Base-by-base conservation (phyloP, 2,888 invertebrate species). In the Leptogaster cylindrica region DNA sequence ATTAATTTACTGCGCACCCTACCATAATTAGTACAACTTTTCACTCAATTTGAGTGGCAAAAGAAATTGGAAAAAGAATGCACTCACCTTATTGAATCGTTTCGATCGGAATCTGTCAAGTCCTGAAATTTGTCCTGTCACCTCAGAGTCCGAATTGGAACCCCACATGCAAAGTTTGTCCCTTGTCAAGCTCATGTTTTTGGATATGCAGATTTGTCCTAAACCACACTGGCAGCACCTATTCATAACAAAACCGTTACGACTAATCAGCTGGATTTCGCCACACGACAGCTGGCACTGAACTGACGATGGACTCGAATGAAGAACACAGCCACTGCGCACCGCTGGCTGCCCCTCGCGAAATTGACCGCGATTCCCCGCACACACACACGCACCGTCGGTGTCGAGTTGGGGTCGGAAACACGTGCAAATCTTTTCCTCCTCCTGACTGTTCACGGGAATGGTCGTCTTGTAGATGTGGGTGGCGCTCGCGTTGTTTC, bases 231-330 rank as follows among this genome's bases (percentile, higher is more conserved):
- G 39, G 46, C 65, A 20, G 44, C 2, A 14, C 25, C 10, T 25
- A 50, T 18, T 39, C 6, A 18, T 20, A 8, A 55, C n/a, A 18
- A 12, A 7, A 23, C 39, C 33, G 14, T n/a, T 39, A 41, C 41
- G 14, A 2, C 12, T 58, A 20, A 12, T 20, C 31, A 77, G 73
- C 71, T 74, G 74, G 68, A 73, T 75, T 73, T 74, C 69, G 68
- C 75, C 75, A 75, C 77, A 77, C 74, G 79, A 76, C 75, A 79
- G 76, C 75, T 77, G 77, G 76, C 77, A 78, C 76, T 78, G 78
- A 73, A 79, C 76, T 70, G 78, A 73, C 67, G 74, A 78, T 71
- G 77, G 65, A 8, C 25, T 16, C 5, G 20, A 2, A 12, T 36
- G 12, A 8, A 50, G 6, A 8, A n/a, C n/a, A n/a, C 31, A 27